These are phyloP conservation scores for Cassiopea andromeda DNA, from an alignment of 30 jellyfish, hydroid and myxozoan species.

Conservation along the genomic window DNA sequence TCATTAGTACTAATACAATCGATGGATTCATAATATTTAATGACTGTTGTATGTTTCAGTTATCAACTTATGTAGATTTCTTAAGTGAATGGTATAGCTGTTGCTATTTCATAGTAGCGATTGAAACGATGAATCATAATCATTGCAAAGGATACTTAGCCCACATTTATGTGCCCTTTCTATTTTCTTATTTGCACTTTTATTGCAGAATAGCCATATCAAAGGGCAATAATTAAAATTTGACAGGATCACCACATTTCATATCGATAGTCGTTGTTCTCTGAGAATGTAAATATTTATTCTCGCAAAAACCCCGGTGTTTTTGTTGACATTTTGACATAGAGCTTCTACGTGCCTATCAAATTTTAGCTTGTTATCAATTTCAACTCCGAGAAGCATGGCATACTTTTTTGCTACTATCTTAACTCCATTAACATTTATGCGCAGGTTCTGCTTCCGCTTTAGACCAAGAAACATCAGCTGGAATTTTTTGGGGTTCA, in stretches of 20 bases:
- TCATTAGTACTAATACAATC: slow-evolving; percentile 42
- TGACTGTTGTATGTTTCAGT: slow-evolving; percentile 48
- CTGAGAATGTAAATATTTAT: neutral
- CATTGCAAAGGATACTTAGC: slow-evolving; percentile 3
- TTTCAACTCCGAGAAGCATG: slow-evolving; percentile 21
- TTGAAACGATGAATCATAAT: neutral
- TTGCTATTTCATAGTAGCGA: slow-evolving; percentile 8
- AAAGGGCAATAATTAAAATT: slow-evolving; percentile 28
- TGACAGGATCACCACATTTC: slow-evolving; percentile 11
- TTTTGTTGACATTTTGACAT: slow-evolving; percentile 22
- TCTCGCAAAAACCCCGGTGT: neutral
- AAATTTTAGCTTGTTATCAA: slow-evolving; percentile 35
- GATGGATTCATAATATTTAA: slow-evolving; percentile 21
- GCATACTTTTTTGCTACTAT: slow-evolving; percentile 12
- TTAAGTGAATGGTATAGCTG: slow-evolving; percentile 23
- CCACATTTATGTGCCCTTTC: slow-evolving; percentile 8
- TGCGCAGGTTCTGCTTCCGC: neutral
- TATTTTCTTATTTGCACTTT: neutral
- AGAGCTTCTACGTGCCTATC: slow-evolving; percentile 7
- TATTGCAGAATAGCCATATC: slow-evolving; percentile 14
- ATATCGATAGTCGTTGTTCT: slow-evolving; percentile 6
- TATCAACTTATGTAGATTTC: slow-evolving; percentile 36
- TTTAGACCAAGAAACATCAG: slow-evolving; percentile 39
- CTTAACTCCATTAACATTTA: neutral
- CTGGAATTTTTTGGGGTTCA: slow-evolving; percentile 61